These are phyloP conservation scores for Diachasma alloeum DNA, from an alignment of 1,140 invertebrate genomes.

Conservation along the genomic window DNA sequence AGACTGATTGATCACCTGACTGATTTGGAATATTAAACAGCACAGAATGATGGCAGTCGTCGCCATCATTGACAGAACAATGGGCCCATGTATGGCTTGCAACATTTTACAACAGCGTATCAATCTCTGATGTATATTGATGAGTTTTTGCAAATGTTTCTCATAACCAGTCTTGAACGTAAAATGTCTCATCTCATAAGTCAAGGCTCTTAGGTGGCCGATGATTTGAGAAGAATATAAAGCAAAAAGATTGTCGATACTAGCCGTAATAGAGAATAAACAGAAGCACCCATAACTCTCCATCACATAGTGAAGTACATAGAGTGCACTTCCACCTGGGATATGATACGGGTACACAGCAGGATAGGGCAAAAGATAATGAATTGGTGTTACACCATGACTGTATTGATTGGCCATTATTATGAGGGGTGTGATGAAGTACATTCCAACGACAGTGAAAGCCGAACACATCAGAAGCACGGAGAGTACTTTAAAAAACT, in stretches of 20 bases:
- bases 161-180: not conserved
- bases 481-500: not conserved
- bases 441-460: not conserved
- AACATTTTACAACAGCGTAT: not conserved
- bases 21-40: constrained; percentile 10
- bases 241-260: not conserved
- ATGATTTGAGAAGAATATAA: not conserved
- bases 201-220: not conserved
- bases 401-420: not conserved
- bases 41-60: constrained; percentile 19
- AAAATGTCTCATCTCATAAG: not conserved
- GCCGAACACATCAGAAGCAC: not conserved
- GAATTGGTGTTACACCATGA: not conserved
- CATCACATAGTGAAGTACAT: not conserved
- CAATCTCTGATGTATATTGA: not conserved
- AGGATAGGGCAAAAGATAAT: constrained; percentile 4
- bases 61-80: not conserved
- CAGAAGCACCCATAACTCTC: not conserved
- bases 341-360: not conserved
- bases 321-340: not conserved
- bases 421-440: not conserved
- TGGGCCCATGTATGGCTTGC: not conserved
- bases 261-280: not conserved
- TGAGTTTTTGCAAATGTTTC: not conserved
- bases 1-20: not conserved